Conservation (phyloP, 2,113 vertebrate species). For the Rafetus swinhoei region DNA sequence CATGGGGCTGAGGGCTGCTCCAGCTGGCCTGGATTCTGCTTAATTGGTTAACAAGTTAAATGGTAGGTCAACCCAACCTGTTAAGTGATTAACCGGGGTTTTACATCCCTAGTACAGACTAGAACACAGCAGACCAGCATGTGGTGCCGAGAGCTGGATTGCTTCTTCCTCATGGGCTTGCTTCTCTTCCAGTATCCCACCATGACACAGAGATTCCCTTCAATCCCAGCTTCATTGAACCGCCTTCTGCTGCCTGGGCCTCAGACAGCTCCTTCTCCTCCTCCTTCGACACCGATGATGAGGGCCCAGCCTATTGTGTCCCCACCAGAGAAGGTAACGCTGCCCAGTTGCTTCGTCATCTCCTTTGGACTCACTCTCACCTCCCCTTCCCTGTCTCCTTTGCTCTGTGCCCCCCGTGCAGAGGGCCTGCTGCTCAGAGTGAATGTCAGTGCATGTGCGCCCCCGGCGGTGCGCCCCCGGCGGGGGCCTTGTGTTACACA, state of each 20-base stretch:
- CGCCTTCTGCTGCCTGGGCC: constrained; percentile 90
- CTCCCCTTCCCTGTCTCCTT: background rate
- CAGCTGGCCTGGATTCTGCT: no score
- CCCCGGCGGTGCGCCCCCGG: background rate
- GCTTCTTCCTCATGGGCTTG: background rate
- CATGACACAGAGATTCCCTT: constrained; percentile 94
- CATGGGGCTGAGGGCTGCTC: no score
- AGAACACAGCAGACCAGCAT: background rate
- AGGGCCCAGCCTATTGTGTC: constrained; percentile 87
- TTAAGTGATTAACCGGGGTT: background rate
- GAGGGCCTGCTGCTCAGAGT: background rate
- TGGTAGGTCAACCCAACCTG: no score
- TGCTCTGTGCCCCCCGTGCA: background rate
- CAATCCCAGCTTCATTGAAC: constrained; percentile 98
- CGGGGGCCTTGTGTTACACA: background rate
- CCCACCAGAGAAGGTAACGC: constrained; percentile 90
- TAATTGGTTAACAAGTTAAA: no score
- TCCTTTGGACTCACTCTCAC: no score
- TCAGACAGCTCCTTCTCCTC: constrained; percentile 91
- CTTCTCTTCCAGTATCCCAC: constrained; percentile 86
- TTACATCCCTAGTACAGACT: background rate
- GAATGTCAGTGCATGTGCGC: background rate
- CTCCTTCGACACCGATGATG: constrained; percentile 86
- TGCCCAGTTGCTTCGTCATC: fast-evolving
- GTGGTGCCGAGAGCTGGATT: background rate